Evolutionary conservation across 2,797 vertebrate species (phyloP).

Genomic region (Micropoecilia bifurca): DNA sequence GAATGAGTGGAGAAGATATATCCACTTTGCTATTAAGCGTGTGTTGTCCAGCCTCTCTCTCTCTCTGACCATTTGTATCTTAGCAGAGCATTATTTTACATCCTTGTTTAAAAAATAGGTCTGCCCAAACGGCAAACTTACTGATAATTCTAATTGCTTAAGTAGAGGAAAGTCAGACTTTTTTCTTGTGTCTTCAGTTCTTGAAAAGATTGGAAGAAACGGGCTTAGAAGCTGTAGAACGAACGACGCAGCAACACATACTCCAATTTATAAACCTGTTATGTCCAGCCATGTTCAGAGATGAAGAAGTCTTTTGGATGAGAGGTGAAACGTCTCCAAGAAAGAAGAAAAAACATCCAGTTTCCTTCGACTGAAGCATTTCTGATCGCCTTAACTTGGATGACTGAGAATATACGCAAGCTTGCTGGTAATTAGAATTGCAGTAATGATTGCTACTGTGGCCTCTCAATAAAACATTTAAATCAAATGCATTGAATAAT

Average conservation of each 20-base stretch:
- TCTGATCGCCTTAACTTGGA: neutral
- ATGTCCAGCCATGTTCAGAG: neutral
- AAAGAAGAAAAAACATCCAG: neutral
- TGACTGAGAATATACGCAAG: neutral
- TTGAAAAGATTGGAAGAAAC: neutral
- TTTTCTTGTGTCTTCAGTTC: neutral
- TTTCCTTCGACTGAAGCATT: neutral
- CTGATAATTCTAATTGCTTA: neutral
- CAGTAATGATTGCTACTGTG: neutral
- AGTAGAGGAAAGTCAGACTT: neutral
- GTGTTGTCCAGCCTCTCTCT: constrained; percentile 40
- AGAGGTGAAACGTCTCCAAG: neutral
- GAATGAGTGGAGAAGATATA: constrained; percentile 46
- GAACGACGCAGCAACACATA: neutral
- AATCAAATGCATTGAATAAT: neutral
- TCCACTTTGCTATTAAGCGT: constrained; percentile 29
- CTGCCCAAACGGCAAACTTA: neutral
- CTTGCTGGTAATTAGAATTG: neutral
- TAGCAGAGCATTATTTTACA: neutral
- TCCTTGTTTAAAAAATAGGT: neutral
- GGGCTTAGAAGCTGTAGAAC: neutral
- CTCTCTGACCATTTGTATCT: constrained; percentile 36
- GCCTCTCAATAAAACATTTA: neutral
- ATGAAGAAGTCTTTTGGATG: neutral
- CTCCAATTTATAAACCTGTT: neutral